Evolutionary conservation across 2,113 vertebrate species (phyloP).

Genomic region (Myxocyprinus asiaticus): DNA sequence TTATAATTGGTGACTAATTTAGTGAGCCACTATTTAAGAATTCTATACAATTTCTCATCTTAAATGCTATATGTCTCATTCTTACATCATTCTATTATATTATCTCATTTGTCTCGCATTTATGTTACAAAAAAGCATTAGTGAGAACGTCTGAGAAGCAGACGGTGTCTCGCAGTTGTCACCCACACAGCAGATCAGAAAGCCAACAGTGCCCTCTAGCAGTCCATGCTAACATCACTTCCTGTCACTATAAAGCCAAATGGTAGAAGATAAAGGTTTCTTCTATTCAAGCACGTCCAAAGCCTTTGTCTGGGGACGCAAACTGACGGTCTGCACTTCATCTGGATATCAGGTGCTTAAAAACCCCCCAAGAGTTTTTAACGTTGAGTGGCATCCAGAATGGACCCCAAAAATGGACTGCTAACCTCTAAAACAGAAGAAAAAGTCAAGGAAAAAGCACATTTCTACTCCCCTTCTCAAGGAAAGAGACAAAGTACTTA

Average conservation of each 20-base stretch:
- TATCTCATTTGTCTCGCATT: constrained; percentile 66
- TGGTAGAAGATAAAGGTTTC: not conserved
- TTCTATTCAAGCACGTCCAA: not conserved
- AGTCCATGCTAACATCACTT: constrained; percentile 28
- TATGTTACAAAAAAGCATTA: constrained; percentile 70
- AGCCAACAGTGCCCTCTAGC: constrained; percentile 57
- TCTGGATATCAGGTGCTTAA: not conserved
- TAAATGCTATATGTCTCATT: constrained; percentile 74
- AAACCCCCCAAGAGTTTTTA: not conserved
- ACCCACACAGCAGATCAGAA: constrained; percentile 46
- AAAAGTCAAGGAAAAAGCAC: not conserved
- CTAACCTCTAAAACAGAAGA: not conserved
- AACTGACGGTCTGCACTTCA: not conserved
- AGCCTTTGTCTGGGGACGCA: not conserved
- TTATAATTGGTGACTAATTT: constrained; percentile 69
- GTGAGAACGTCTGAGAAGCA: constrained; percentile 55
- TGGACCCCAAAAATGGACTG: not conserved
- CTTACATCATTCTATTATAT: constrained; percentile 80
- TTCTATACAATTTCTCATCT: constrained; percentile 73
- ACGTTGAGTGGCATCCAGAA: not conserved
- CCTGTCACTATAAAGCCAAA: not conserved
- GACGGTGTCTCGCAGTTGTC: no score
- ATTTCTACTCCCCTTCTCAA: not conserved
- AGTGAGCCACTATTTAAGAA: constrained; percentile 74
- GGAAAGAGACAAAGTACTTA: not conserved